Conservation (phyloP, 2,113 vertebrate species). For the Brachypodius melanocephalos region DNA sequence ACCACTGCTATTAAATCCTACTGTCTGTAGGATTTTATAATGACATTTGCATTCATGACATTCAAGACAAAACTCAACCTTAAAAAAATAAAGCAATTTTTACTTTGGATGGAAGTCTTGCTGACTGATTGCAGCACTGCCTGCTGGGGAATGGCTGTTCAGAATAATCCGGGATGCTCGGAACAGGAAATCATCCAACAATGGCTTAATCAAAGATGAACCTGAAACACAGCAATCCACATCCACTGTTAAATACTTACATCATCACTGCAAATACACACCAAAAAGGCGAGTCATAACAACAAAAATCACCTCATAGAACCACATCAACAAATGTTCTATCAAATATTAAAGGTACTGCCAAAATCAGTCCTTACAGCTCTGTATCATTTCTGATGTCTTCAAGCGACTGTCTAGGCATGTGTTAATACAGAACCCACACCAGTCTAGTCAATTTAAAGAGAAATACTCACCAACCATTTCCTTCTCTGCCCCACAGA, state of each 20-base stretch:
- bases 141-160: conserved; percentile 91
- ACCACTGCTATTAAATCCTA: not conserved
- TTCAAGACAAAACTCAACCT: not conserved
- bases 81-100: not conserved
- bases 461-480: conserved; percentile 83
- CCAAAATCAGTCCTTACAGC: not conserved
- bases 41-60: not conserved
- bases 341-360: not conserved
- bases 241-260: not conserved
- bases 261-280: not conserved
- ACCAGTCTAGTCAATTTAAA: not conserved
- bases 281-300: not conserved
- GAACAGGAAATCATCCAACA: conserved; percentile 98
- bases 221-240: conserved; percentile 77
- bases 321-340: not conserved
- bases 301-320: not conserved
- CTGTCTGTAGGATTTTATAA: not conserved
- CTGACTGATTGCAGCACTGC: conserved; percentile 88
- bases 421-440: not conserved
- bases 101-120: conserved; percentile 98
- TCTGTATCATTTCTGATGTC: not conserved
- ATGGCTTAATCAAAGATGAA: conserved; percentile 93
- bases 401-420: not conserved
- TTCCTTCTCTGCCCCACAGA: conserved; percentile 95
- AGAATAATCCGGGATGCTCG: conserved; percentile 98